Evolutionary conservation across 2,797 vertebrate species (phyloP), one percentile per base, ranked within the genome.

Genomic region (Rhinoraja longicauda): DNA sequence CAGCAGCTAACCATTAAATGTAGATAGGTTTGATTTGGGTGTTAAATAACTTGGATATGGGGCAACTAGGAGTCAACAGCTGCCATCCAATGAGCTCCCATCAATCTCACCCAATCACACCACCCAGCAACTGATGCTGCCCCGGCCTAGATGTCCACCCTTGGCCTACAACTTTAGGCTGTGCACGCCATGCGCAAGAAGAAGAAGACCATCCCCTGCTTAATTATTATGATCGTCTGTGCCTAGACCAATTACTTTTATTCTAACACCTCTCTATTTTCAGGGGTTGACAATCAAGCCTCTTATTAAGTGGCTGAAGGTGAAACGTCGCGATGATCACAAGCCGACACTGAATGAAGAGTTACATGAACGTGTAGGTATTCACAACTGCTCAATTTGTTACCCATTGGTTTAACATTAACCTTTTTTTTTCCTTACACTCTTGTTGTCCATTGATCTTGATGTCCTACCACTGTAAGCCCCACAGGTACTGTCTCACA

Each of bases 211-310:
- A n/a, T n/a, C n/a, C 59, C 32, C 17, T 5, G n/a, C 32, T n/a
- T 64, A 19, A 86, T 86, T 88, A 3, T 64, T 88, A 64, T 81
- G 59, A 32, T 64, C 57, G 64, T 17, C n/a, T 32, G 82, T 17
- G 17, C 19, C 64, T 88, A 67, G 24, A 32, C n/a, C 15, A 24
- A 67, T 10, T 59, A 64, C 57, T 64, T 88, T 26, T 13, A 57
- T 86, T n/a, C 84, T 67, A 88, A 36, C 19, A 0, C 7, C 7
- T 73, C 15, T 57, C 64, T 75, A 53, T 75, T 73, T 94, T 2
- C 95, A 99, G 98, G 98, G 98, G 94, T 96, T 99, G 95, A 99
- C 98, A 94, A 99, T 99, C 96, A 99, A 99, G 94, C 98, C 98
- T 10, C 95, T 99, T 93, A 98, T 99, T 82, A 98, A 97, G 0